Evolutionary conservation across 2,888 invertebrate genomes (phyloP).

Genomic region (Hirtodrosophila histrioides): DNA sequence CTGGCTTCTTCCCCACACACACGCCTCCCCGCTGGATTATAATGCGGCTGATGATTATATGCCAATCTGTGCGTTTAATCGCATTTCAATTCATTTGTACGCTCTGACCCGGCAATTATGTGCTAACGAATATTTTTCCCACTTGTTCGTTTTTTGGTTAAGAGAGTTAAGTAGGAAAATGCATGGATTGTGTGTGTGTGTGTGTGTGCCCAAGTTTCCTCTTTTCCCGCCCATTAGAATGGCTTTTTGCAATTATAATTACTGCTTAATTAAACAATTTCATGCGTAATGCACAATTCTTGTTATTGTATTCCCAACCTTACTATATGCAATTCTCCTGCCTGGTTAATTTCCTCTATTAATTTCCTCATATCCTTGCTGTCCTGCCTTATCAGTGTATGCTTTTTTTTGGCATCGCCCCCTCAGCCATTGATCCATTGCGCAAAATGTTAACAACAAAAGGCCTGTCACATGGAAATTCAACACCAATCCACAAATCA

Average conservation of each 20-base stretch:
- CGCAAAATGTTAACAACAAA: constrained; percentile 54
- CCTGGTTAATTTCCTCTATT: constrained; percentile 2
- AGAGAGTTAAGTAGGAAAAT: neutral
- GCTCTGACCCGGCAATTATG: constrained; percentile 31
- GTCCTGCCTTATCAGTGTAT: constrained; percentile 22
- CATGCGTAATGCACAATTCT: constrained; percentile 18
- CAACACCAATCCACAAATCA: constrained; percentile 62
- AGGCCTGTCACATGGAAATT: constrained; percentile 48
- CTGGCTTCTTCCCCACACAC: neutral
- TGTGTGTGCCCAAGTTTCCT: neutral
- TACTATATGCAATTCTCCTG: too few relatives aligned
- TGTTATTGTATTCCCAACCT: constrained; percentile 3
- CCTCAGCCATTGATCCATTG: constrained; percentile 55
- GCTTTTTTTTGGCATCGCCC: neutral
- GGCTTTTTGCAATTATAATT: constrained; percentile 10
- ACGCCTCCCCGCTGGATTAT: constrained; percentile 6
- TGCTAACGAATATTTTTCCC: neutral
- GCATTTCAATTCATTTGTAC: constrained; percentile 40
- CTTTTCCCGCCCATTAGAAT: neutral
- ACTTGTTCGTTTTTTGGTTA: too few relatives aligned
- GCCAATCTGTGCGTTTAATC: constrained; percentile 48
- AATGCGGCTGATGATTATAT: constrained; percentile 40
- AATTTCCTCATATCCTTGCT: constrained; percentile 22
- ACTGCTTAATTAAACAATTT: constrained; percentile 25
- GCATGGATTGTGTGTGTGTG: constrained; percentile 3